phyloP scores from a whole-genome alignment of 2,888 invertebrate species.

The Sarcophaga caerulescens region DNA sequence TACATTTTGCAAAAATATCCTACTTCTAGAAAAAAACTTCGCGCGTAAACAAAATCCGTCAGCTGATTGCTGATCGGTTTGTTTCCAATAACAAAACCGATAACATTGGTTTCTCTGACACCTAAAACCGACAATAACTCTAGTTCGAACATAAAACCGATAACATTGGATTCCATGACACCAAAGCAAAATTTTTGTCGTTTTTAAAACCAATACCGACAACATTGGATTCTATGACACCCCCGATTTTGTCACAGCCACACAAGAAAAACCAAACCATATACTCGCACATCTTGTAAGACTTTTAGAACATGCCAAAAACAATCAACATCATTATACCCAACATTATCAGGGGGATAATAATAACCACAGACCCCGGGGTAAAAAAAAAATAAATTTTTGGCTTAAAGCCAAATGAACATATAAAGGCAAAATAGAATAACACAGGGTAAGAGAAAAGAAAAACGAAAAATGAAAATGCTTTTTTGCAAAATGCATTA shows the following conservation, averaged over 20 bases:
- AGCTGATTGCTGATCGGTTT: no score
- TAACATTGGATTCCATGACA: no score
- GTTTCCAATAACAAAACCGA: no score
- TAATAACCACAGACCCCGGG: not conserved
- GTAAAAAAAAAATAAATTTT: constrained; percentile 18
- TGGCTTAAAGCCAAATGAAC: constrained; percentile 48
- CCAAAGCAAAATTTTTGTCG: no score
- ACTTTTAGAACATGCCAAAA: not conserved
- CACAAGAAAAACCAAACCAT: not conserved
- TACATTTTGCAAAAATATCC: no score
- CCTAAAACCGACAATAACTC: no score
- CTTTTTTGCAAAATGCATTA: constrained; percentile 55
- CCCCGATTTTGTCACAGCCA: not conserved
- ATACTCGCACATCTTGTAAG: not conserved
- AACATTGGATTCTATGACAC: no score
- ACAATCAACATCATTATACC: not conserved
- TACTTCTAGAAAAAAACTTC: no score
- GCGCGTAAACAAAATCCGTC: no score
- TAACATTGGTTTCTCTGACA: no score
- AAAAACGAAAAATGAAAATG: constrained; percentile 23
- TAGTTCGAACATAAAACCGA: no score
- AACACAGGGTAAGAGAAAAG: not conserved
- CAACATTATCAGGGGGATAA: not conserved
- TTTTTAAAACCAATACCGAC: no score
- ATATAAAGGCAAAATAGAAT: not conserved